phyloP scores from a whole-genome alignment of 2,888 invertebrate genomes.

The Cataglyphis albicans region DNA sequence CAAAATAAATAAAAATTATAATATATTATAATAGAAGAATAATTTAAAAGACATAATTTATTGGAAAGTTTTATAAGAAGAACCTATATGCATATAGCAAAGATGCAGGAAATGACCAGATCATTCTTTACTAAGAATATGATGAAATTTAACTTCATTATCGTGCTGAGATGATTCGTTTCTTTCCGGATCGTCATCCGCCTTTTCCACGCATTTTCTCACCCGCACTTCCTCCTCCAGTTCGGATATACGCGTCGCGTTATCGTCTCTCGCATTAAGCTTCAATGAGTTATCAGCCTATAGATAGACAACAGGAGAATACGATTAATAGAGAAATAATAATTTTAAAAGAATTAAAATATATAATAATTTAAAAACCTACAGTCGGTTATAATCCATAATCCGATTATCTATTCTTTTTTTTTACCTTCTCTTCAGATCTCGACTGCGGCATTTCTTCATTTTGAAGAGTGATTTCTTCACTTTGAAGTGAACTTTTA shows the following conservation, averaged over 20 bases:
- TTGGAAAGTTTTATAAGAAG: neutral
- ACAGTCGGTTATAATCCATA: neutral
- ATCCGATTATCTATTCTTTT: conserved; percentile 1
- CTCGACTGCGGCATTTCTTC: neutral
- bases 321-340: neutral
- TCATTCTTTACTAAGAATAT: neutral
- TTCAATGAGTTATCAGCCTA: conserved; percentile 1
- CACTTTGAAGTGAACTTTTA: neutral
- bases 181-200: conserved; percentile 2
- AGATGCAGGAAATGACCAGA: neutral
- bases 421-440: conserved; percentile 32
- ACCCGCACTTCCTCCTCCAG: conserved; percentile 76
- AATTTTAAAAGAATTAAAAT: neutral
- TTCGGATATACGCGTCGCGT: conserved; percentile 53
- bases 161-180: neutral
- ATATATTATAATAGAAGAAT: neutral
- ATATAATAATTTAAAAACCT: neutral
- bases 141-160: conserved; percentile 10
- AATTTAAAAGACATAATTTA: too few species aligned
- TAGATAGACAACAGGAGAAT: neutral
- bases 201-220: neutral
- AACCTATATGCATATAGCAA: neutral
- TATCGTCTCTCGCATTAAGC: neutral
- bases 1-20: neutral
- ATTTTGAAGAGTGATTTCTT: neutral